phyloP scores from a whole-genome alignment of 1,140 invertebrate genomes.

The Caerostris darwini region DNA sequence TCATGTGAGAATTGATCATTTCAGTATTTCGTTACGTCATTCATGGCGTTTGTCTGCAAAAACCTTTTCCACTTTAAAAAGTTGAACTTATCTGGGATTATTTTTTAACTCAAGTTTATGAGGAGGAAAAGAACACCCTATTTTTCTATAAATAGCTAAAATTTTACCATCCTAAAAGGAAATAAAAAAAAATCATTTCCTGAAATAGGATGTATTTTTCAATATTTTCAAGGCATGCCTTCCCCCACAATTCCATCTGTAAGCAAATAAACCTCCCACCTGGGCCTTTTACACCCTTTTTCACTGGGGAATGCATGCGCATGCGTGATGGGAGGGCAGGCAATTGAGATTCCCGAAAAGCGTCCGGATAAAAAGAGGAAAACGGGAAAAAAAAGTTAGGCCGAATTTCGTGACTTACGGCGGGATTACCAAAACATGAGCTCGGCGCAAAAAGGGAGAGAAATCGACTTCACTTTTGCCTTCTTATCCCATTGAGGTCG shows the following conservation, averaged over 20 bases:
- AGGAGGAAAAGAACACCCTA: too few relatives aligned
- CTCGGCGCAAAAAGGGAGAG: constrained; percentile 10
- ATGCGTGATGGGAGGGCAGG: background rate
- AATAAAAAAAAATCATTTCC: too few relatives aligned
- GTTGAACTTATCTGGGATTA: too few relatives aligned
- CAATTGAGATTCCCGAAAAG: constrained; percentile 19
- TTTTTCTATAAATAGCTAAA: too few relatives aligned
- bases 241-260: background rate
- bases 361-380: background rate
- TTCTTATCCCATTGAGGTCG: constrained; percentile 38
- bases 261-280: background rate
- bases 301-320: constrained; percentile 22
- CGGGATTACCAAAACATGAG: constrained; percentile 76
- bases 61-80: too few relatives aligned
- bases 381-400: background rate
- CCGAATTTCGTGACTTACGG: constrained; percentile 67
- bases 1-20: too few relatives aligned
- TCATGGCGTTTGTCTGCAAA: too few relatives aligned
- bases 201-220: too few relatives aligned
- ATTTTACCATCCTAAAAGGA: too few relatives aligned
- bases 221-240: too few relatives aligned
- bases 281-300: background rate
- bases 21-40: too few relatives aligned
- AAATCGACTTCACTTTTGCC: constrained; percentile 66
- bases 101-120: too few relatives aligned